These are phyloP conservation scores for Eutolmus rufibarbis DNA, from an alignment of 2,888 invertebrate species.

Conservation along the genomic window DNA sequence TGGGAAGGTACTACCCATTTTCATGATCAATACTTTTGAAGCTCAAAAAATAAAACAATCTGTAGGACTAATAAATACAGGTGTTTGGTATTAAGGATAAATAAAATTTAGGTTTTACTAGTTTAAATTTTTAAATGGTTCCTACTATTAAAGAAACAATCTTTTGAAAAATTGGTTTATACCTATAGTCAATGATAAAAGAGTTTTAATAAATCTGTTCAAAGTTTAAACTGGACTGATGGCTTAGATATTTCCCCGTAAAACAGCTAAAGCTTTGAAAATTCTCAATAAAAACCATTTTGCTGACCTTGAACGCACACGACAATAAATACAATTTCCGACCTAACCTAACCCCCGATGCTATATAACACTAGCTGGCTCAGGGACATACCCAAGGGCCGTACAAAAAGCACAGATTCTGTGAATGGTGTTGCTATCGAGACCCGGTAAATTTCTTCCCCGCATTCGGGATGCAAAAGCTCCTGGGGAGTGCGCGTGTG, in stretches of 20 bases:
- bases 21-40: background rate
- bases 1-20: background rate
- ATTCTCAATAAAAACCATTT: background rate
- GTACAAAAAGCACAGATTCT: background rate
- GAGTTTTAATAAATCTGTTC: background rate
- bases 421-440: background rate
- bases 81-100: background rate
- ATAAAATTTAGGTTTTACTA: background rate
- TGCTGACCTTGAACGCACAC: background rate
- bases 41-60: background rate
- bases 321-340: conserved; percentile 2
- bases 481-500: background rate
- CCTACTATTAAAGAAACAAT: background rate
- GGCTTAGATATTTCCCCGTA: background rate
- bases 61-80: background rate
- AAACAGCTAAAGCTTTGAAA: background rate
- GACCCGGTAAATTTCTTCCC: background rate
- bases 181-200: no score
- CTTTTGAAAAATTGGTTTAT: background rate
- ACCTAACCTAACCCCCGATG: background rate
- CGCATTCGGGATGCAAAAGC: background rate
- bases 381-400: background rate
- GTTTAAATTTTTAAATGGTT: background rate
- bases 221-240: background rate
- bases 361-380: background rate